phyloP scores from a whole-genome alignment of 2,113 vertebrate species.

The Leptocoma aspasia region DNA sequence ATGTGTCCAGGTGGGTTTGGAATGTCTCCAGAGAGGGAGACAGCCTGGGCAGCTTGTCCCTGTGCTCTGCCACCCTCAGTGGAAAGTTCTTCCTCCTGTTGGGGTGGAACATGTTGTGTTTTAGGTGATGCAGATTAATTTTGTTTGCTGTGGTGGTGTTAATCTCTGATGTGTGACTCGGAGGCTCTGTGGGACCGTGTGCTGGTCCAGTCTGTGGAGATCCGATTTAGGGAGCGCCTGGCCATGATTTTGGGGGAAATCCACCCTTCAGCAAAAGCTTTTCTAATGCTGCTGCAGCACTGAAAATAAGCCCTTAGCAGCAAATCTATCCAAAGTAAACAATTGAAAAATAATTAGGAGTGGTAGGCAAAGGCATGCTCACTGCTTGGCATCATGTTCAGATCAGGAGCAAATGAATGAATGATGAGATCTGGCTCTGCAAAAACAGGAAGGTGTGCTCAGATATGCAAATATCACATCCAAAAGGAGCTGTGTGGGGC shows the following conservation, averaged over 20 bases:
- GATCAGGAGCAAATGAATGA: not conserved
- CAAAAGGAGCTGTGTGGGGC: not conserved
- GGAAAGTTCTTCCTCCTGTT: not conserved
- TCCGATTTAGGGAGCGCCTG: not conserved
- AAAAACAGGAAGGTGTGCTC: not conserved
- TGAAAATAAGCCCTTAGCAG: not conserved
- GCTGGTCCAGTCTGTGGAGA: not conserved
- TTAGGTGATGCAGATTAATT: not conserved
- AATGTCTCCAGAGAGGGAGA: not conserved
- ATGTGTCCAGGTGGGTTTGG: not conserved
- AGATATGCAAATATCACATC: not conserved
- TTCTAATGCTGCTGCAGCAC: not conserved
- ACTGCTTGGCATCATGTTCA: not conserved
- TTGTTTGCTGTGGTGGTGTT: not conserved
- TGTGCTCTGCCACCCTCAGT: not conserved
- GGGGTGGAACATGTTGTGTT: not conserved
- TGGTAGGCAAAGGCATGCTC: not conserved
- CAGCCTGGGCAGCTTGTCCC: not conserved
- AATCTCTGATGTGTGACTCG: not conserved
- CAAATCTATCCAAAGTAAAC: constrained; percentile 19
- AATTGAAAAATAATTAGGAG: constrained; percentile 1
- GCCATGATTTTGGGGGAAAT: not conserved
- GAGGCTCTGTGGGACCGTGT: not conserved
- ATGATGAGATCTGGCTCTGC: not conserved
- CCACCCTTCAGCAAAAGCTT: not conserved